Base-by-base conservation (phyloP, 1,140 invertebrate species). In the Luehdorfia chinensis region DNA sequence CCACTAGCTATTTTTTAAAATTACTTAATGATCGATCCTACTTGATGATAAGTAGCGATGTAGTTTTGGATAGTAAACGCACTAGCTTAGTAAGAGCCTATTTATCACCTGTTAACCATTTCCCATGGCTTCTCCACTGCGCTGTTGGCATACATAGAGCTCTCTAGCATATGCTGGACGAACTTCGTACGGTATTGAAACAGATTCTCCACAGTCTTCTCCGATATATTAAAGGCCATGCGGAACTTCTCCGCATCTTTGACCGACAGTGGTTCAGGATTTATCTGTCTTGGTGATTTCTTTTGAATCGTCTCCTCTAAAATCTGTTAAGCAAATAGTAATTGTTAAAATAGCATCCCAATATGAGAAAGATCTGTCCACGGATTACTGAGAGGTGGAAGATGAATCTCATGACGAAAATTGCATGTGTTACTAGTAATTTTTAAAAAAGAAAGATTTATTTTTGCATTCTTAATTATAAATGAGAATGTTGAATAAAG, bases 91-190 rank as follows among this genome's bases (percentile, higher is more conserved):
- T n/a, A n/a, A n/a, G n/a, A n/a, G n/a, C n/a, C n/a, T n/a, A n/a
- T n/a, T n/a, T n/a, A 14, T 41, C 39, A 84, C 84, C 74, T 79
- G 50, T 67, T 66, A 47, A 85, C 72, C 45, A 70, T 73, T 59
- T 85, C 76, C 81, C 81, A 85, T 0, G 84, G 84, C 34, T 77
- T 78, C 0, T 74, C 70, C 0, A 83, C 45, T 0, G 60, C 50
- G 45, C 68, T 75, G 56, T 81, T 84, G 3, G 81, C 76, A 9
- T 87, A 87, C 68, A 87, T 57, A 4, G 75, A 50, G 47, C 75
- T 83, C 11, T 66, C 56, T 9, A 84, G 68, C 78, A 87, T 87
- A 54, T 85, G 78, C 45, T 75, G 75, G 4, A 87, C 66, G 44
- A 78, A 85, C 15, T 76, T 66, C 11, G 78, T 78, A 11, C 84